Conservation (phyloP, 2,113 vertebrate genomes). For the Oophaga pumilio region DNA sequence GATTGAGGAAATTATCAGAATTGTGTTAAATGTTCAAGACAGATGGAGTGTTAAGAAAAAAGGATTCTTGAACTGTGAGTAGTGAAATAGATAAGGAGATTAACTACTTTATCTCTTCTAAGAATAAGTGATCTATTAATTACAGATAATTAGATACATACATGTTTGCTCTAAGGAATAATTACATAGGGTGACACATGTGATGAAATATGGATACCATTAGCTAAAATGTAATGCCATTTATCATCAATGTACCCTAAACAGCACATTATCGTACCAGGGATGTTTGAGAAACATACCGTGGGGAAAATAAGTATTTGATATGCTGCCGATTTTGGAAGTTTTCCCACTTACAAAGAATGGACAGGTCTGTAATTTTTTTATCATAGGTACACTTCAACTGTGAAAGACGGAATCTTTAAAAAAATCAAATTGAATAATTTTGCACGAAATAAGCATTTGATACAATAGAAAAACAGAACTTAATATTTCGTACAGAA, state of each 20-base stretch:
- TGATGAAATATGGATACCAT: neutral
- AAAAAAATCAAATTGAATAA: too few relatives aligned
- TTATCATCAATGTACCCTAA: neutral
- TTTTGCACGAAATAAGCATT: too few relatives aligned
- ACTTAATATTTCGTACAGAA: too few relatives aligned
- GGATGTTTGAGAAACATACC: neutral
- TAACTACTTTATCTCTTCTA: neutral
- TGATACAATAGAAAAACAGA: too few relatives aligned
- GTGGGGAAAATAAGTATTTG: too few relatives aligned
- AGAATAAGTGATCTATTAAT: constrained; percentile 10
- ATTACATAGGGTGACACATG: neutral
- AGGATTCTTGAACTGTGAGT: neutral
- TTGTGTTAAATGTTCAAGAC: constrained; percentile 2
- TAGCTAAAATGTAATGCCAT: neutral
- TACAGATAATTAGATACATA: constrained; percentile 19
- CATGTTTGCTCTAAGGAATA: neutral
- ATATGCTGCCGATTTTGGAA: too few relatives aligned
- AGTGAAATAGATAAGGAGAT: neutral
- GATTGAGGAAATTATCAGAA: constrained; percentile 24
- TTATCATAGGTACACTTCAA: too few relatives aligned
- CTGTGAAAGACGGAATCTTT: too few relatives aligned
- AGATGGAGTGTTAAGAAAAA: neutral
- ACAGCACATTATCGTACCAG: neutral
- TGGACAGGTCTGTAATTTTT: too few relatives aligned
- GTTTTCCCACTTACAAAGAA: too few relatives aligned